These are phyloP conservation scores for Litoditis marina DNA, from an alignment of 2,888 invertebrate species.

Conservation along the genomic window DNA sequence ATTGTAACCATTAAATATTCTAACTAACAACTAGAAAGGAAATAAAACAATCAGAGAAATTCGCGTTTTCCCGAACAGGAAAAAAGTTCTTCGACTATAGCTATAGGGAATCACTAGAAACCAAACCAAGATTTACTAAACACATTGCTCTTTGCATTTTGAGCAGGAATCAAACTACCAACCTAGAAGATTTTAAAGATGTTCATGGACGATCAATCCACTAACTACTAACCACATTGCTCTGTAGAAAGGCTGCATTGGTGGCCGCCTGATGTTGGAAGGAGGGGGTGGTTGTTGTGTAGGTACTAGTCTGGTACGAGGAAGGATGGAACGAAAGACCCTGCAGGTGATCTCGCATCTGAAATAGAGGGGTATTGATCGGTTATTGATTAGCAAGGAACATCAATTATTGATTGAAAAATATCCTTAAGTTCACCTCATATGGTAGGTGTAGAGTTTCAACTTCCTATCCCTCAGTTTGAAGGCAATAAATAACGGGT, in stretches of 20 bases:
- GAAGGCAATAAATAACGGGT: too few relatives aligned
- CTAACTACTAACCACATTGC: constrained; percentile 10
- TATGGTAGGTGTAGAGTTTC: not conserved
- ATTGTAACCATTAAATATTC: too few relatives aligned
- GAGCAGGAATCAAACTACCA: too few relatives aligned
- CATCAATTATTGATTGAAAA: not conserved
- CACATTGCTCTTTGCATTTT: not conserved
- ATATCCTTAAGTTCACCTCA: not conserved
- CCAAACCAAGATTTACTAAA: not conserved
- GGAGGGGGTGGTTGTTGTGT: constrained; percentile 32
- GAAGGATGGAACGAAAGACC: constrained; percentile 36
- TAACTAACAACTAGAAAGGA: too few relatives aligned
- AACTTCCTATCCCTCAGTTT: too few relatives aligned
- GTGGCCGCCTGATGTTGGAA: constrained; percentile 36
- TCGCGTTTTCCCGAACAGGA: too few relatives aligned
- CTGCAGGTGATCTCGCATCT: constrained; percentile 16
- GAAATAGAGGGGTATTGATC: constrained; percentile 1
- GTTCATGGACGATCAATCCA: not conserved
- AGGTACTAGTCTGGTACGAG: constrained; percentile 33
- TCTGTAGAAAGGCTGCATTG: constrained; percentile 18
- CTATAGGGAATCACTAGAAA: not conserved
- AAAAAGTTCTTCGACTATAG: too few relatives aligned
- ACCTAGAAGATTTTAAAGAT: not conserved
- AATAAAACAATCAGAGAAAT: too few relatives aligned
- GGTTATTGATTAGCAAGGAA: not conserved